Evolutionary conservation across 30 jellyfish, hydroid and myxozoan species (phyloP), one percentile per base, ranked within the genome.

Genomic region (Hydractinia echinata): DNA sequence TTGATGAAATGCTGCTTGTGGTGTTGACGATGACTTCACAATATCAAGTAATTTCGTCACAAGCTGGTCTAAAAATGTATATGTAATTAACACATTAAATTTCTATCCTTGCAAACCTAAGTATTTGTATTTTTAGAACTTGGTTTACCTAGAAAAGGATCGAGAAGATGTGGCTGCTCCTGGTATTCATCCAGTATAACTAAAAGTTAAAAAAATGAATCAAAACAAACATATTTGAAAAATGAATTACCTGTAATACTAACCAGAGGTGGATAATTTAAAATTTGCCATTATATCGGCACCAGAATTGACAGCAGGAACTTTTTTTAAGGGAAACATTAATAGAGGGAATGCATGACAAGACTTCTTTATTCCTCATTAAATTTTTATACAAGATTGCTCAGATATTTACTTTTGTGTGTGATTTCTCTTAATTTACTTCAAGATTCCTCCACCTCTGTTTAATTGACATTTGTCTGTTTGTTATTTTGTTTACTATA

Each of bases 151-250:
- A 90, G 79, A 85, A 80, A 78, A 7, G 93, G 89, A 72, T 90
- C 97, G 81, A 90, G 81, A 19, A 90, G 88, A 82, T 90, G 93
- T 7, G 97, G 97, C 81, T 85, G 95, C 87, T 90, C 97, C 72
- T 90, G 97, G 66, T 90, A 90, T 53, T 76, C 54, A 79, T 86
- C 90, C 77, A 81, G 55, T 10, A 85, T 82, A 54, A n/a, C 97
- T 90, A 39, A 10, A 84, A 67, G 9, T 5, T 61, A 78, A 80
- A 72, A 69, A 21, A 64, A 30, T n/a, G 64, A 10, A 72, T 7
- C n/a, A 16, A 13, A 60, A 60, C n/a, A 60, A 60, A 2, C 18
- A 60, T 60, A 60, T 14, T 1, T 0, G n/a, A 2, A 60, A 60
- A 13, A 60, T 16, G 70, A 60, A 13, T 14, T 30, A 30, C 2